These are phyloP conservation scores for Oedothorax gibbosus DNA, from an alignment of 1,140 invertebrate species.

Conservation along the genomic window DNA sequence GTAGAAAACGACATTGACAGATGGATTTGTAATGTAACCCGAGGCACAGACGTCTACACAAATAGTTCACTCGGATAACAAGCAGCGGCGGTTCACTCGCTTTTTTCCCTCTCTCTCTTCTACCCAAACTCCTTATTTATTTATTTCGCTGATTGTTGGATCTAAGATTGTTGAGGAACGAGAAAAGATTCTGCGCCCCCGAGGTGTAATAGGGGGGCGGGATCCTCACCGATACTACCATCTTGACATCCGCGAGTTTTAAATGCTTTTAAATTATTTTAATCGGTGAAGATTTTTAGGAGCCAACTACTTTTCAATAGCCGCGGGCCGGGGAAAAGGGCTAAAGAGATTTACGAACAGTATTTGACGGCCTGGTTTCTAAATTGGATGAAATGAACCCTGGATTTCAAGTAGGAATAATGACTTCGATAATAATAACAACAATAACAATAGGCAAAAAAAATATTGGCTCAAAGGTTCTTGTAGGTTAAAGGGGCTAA, in stretches of 20 bases:
- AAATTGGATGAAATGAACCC: constrained; percentile 59
- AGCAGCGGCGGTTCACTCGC: constrained; percentile 36
- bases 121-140: constrained; percentile 32
- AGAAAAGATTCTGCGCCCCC: constrained; percentile 56
- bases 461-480: constrained; percentile 20
- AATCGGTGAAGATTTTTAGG: constrained; percentile 51
- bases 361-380: constrained; percentile 34
- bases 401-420: constrained; percentile 23
- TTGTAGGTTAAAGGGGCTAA: constrained; percentile 27
- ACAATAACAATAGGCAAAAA: neutral
- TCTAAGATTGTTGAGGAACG: constrained; percentile 38
- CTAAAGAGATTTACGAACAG: constrained; percentile 33
- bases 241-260: constrained; percentile 49
- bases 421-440: constrained; percentile 39
- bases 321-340: constrained; percentile 30
- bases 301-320: constrained; percentile 45
- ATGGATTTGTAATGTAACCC: constrained; percentile 61
- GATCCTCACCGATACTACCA: constrained; percentile 32
- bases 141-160: constrained; percentile 27
- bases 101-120: constrained; percentile 30
- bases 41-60: constrained; percentile 59
- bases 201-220: constrained; percentile 32
- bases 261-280: constrained; percentile 61
- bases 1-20: constrained; percentile 60
- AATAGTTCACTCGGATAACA: constrained; percentile 59